Percentiles rank a stretch among this genome's conserved stretches.
These are phyloP conservation scores for Scalopus aquaticus DNA, from an alignment of 2,113 vertebrate species.

Conservation along the genomic window DNA sequence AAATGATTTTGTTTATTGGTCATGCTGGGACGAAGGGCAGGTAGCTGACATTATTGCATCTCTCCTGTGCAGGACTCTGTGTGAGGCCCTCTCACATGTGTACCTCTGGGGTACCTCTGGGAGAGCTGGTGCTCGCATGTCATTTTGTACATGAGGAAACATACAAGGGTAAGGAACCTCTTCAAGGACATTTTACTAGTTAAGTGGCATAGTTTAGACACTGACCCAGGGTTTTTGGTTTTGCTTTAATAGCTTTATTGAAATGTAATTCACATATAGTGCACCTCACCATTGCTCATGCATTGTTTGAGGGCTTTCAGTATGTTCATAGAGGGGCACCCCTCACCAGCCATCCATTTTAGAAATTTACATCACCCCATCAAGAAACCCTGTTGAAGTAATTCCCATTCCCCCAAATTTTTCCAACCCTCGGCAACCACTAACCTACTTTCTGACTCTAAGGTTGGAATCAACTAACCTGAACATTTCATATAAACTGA, in stretches of 20 bases:
- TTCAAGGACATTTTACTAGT: background rate
- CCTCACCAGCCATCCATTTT: background rate
- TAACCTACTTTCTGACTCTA: background rate
- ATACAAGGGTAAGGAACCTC: background rate
- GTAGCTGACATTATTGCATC: background rate
- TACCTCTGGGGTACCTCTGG: background rate
- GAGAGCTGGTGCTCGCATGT: fast-evolving
- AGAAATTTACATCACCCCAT: background rate
- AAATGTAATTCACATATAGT: background rate
- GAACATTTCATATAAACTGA: background rate
- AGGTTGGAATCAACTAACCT: background rate
- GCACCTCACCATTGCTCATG: background rate
- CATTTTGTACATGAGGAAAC: background rate
- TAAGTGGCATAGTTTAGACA: background rate
- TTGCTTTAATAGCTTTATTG: background rate
- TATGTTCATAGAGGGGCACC: background rate
- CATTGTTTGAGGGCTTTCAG: background rate
- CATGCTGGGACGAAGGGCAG: background rate
- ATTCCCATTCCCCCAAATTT: background rate
- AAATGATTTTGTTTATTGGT: background rate
- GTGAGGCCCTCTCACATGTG: background rate
- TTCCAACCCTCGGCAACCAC: background rate
- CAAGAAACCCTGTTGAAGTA: background rate
- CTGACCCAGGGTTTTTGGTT: background rate
- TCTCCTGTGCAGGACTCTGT: background rate